These are phyloP conservation scores for Bujurquina vittata DNA, from an alignment of 2,113 vertebrate genomes.

Conservation along the genomic window DNA sequence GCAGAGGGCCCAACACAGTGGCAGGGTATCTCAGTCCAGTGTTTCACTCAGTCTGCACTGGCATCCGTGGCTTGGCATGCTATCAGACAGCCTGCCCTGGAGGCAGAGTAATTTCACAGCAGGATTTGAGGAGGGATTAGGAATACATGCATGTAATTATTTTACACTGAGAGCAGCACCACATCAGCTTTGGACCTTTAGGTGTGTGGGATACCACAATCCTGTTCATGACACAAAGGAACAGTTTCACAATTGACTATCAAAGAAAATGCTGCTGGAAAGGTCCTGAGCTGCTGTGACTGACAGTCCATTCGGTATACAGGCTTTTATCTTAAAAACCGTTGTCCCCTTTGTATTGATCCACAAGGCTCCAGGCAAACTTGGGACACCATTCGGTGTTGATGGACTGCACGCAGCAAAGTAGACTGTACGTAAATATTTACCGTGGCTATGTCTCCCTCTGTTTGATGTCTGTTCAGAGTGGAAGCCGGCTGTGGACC, in stretches of 20 bases:
- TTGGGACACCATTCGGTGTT: neutral
- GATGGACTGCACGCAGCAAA: neutral
- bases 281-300: neutral
- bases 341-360: fast-evolving
- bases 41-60: conserved; percentile 15
- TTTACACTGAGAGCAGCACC: neutral
- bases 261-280: neutral
- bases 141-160: neutral
- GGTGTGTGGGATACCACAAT: neutral
- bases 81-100: neutral
- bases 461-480: conserved; percentile 67
- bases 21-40: conserved; percentile 28
- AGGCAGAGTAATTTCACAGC: neutral
- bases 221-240: neutral
- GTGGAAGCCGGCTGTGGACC: conserved; percentile 80
- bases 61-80: conserved; percentile 10
- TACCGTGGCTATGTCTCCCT: neutral
- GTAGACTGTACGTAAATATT: conserved; percentile 40
- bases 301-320: neutral
- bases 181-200: neutral
- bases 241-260: neutral
- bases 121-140: neutral
- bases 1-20: conserved; percentile 25
- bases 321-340: neutral
- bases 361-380: neutral